Conservation (phyloP, 2,797 vertebrate species). For the Margarornis squamiger region DNA sequence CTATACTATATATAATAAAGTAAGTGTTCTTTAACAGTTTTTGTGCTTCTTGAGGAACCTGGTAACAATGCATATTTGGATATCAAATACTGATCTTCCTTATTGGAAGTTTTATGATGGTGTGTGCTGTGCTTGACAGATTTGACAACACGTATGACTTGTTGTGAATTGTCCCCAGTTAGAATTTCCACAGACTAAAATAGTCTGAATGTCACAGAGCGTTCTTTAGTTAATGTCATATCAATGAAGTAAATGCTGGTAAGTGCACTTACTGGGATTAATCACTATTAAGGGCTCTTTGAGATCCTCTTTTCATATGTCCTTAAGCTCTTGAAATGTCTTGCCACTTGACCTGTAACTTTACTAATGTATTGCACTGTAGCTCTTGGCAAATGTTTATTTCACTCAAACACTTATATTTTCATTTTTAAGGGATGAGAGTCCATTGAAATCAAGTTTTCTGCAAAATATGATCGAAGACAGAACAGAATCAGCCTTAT, state of each 20-base stretch:
- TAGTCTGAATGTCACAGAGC: background rate
- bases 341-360: background rate
- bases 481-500: constrained; percentile 94
- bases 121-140: background rate
- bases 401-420: constrained; percentile 7
- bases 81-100: background rate
- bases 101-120: background rate
- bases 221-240: background rate
- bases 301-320: background rate
- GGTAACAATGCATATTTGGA: background rate
- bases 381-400: background rate
- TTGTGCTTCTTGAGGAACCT: background rate
- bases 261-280: background rate
- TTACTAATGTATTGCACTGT: background rate
- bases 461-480: constrained; percentile 98
- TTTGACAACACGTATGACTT: background rate
- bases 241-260: background rate
- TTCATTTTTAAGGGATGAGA: constrained; percentile 87
- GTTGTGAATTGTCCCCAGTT: background rate
- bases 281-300: background rate
- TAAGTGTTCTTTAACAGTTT: constrained; percentile 60
- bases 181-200: background rate
- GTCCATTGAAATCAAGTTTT: constrained; percentile 88
- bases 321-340: background rate
- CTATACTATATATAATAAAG: constrained; percentile 90